Evolutionary conservation across 2,113 vertebrate species (phyloP), one percentile per base, ranked within the genome.

Genomic region (Sceloporus undulatus): DNA sequence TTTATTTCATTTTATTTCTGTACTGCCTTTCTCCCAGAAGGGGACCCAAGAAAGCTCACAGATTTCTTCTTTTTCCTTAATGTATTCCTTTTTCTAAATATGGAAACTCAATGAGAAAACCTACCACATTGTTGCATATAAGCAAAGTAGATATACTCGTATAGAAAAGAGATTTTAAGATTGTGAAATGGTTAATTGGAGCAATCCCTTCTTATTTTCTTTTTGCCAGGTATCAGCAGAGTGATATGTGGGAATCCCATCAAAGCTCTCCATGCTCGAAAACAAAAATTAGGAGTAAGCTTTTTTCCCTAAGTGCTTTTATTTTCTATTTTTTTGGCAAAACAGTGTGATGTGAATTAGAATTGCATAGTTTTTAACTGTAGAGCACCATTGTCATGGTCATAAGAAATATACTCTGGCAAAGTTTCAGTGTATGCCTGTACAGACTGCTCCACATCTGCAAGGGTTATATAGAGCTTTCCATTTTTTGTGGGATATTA

Each of bases 241-340:
- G 96, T 98, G 75, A 98, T 98, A 77, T 99, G 98, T 94, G 98
- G 99, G 76, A 99, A 99, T 92, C 98, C 98, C 1, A 96, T 97
- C 87, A 97, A 97, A 94, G 98, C 97, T 71, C 96, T 99, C 48
- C 91, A 93, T 68, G 97, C 96, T 23, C 96, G 96, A n/a, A 97
- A 96, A 74, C 96, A 98, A 90, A 98, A 97, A 90, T 84, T 97
- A 74, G 96, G 94, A 95, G 98, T 99, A 96, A 78, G 96, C 93
- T 91, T 87, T 90, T 78, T 88, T 90, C 89, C 56, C 18, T 82
- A 10, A 81, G 1, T 27, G 7, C 18, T 85, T 93, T n/a, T 16
- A 3, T 19, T 70, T 83, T 76, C 6, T 34, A 16, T 16, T 11
- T 18, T 5, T 9, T 14, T 68, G 14, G 19, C 10, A 71, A 11